These are phyloP conservation scores for Helostoma temminkii DNA, from an alignment of 2,797 vertebrate species.

Conservation along the genomic window DNA sequence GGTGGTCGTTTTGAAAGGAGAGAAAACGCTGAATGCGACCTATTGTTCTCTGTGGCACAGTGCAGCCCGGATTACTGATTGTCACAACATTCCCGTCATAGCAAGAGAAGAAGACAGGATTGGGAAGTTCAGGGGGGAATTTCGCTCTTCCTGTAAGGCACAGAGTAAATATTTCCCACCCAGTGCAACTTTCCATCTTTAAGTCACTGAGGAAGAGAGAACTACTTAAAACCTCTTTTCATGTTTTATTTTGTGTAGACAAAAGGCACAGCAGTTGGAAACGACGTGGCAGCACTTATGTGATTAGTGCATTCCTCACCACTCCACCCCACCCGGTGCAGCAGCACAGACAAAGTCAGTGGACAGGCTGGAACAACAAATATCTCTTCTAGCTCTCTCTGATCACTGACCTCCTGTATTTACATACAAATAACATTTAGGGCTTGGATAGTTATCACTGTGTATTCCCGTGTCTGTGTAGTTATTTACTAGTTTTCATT, in stretches of 20 bases:
- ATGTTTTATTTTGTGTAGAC: conserved; percentile 53
- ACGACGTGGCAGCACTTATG: conserved; percentile 53
- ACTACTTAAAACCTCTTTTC: conserved; percentile 6
- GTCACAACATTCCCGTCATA: conserved; percentile 59
- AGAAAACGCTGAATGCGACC: conserved; percentile 42
- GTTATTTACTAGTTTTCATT: conserved; percentile 34
- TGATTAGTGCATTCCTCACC: conserved; percentile 79
- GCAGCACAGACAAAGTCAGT: conserved; percentile 20
- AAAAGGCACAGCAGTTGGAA: conserved; percentile 52
- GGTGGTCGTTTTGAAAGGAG: conserved; percentile 17
- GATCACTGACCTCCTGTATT: conserved; percentile 59
- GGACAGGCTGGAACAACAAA: conserved; percentile 36
- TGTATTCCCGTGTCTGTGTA: neutral
- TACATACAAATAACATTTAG: conserved; percentile 74
- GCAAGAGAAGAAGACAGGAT: conserved; percentile 28
- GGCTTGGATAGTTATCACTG: conserved; percentile 52
- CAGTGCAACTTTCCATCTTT: neutral
- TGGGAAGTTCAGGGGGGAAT: neutral
- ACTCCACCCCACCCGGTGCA: conserved; percentile 51
- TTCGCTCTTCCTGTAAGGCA: conserved; percentile 37
- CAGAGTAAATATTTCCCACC: conserved; percentile 7
- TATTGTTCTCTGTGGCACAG: conserved; percentile 47
- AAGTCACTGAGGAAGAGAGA: conserved; percentile 3
- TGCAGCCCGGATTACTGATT: conserved; percentile 37
- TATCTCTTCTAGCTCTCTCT: conserved; percentile 26